A percentile compares a stretch with the other conserved stretches of the same genome.
phyloP scores from a whole-genome alignment of 2,113 vertebrate species.

The Rhinolophus ferrumequinum region DNA sequence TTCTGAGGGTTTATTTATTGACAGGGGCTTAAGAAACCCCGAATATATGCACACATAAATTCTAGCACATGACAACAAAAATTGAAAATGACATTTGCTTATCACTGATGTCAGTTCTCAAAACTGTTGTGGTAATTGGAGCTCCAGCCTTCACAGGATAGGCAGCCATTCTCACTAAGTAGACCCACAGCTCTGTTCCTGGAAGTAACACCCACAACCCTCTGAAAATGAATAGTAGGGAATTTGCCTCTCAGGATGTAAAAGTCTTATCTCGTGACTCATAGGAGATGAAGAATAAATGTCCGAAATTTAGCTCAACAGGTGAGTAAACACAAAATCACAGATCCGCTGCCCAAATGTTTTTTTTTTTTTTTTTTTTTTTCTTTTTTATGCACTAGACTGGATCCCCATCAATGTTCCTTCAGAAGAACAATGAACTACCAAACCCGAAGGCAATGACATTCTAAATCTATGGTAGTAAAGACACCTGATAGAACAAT shows the following conservation, averaged over 20 bases:
- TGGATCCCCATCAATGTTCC: not conserved
- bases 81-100: constrained; percentile 13
- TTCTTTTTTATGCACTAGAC: not conserved
- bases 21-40: constrained; percentile 60
- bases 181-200: not conserved
- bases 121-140: not conserved
- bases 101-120: constrained; percentile 14
- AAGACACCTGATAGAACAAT: not conserved
- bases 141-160: not conserved
- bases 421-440: not conserved
- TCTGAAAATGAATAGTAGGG: not conserved
- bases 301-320: not conserved
- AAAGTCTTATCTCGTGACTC: not conserved
- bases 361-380: too few species aligned
- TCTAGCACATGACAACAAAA: constrained; percentile 11
- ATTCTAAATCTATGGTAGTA: not conserved
- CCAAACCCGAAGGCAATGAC: not conserved
- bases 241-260: not conserved
- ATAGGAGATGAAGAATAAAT: not conserved
- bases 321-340: not conserved
- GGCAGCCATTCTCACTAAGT: not conserved
- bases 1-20: constrained; percentile 83
- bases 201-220: too few species aligned
- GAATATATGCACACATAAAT: constrained; percentile 68
- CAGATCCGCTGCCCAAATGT: not conserved